Evolutionary conservation across 2,797 vertebrate genomes (phyloP).

Genomic region (Pempheris klunzingeri): DNA sequence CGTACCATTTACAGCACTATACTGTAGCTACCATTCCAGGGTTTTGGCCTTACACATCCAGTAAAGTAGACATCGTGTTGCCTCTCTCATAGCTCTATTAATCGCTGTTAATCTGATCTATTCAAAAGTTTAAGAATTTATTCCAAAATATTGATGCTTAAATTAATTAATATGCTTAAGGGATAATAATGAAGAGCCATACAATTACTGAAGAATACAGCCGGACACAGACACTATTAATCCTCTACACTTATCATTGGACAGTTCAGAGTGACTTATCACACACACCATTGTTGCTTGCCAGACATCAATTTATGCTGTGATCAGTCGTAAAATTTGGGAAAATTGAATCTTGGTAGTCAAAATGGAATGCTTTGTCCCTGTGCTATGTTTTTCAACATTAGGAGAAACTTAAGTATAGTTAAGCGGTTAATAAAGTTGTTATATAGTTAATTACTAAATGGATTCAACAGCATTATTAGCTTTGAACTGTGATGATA

Average conservation of each 20-base stretch:
- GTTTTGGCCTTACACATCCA: neutral
- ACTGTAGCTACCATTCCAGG: neutral
- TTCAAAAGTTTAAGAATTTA: neutral
- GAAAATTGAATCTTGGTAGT: too few species aligned
- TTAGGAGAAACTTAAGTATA: neutral
- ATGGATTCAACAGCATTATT: neutral
- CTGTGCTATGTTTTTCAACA: neutral
- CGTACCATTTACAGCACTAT: neutral
- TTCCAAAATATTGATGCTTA: neutral
- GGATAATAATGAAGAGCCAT: neutral
- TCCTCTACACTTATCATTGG: neutral
- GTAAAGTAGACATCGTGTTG: neutral
- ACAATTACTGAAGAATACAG: neutral
- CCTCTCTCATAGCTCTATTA: neutral
- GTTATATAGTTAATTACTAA: neutral
- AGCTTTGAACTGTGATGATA: neutral
- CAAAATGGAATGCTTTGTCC: neutral
- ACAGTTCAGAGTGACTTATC: slow-evolving; percentile 1
- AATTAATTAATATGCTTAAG: neutral
- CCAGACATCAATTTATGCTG: slow-evolving; percentile 4
- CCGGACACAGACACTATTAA: neutral
- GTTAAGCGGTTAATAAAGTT: neutral
- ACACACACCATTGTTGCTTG: neutral
- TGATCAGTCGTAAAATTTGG: neutral
- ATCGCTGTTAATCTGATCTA: neutral